Base-by-base conservation (phyloP, 2,888 invertebrate genomes). In the Portevinia maculata region DNA sequence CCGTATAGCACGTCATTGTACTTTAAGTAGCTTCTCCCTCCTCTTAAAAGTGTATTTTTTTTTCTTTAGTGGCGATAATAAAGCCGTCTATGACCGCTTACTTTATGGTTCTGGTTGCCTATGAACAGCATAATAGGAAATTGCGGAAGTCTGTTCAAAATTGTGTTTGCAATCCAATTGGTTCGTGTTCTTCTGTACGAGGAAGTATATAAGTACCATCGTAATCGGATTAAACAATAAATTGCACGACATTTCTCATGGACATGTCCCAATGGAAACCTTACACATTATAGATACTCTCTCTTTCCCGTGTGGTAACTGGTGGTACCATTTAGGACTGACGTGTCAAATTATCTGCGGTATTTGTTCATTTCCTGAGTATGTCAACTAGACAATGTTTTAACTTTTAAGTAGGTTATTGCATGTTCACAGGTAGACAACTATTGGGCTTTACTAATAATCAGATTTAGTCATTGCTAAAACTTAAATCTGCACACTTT, bases 141-240 rank as follows among this genome's bases (percentile, higher is more conserved):
- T 62, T 19, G 46, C 71, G 71, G 62, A 73, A 73, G 71, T 73
- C 60, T 60, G 15, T 64, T 2, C 24, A 17, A 28, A 62, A 39
- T 37, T 37, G n/a, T 34, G 28, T 28, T 8, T 28, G 2, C 46
- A 37, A 62, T 62, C 53, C 24, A 53, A 53, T 73, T 62, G 46
- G 34, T 48, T 46, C 19, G 37, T 28, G 13, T 62, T 62, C 28
- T 46, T 53, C 24, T 46, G 21, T 24, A 13, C 52, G 9, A 46
- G 3, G n/a, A 8, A 11, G 17, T 13, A 37, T 53, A 11, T 24
- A 53, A 15, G 32, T 6, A 48, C 24, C 15, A 17, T n/a, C 39
- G 30, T 59, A 74, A 74, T 57, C 74, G 57, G 74, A 74, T 65
- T 74, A 74, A 65, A 50, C 50, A 55, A 46, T 57, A 73, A 73